Evolutionary conservation across 92 coral and sea anemone genomes (phyloP), one percentile per base, ranked within the genome.

Genomic region (Hydrozoanthus gracilis): DNA sequence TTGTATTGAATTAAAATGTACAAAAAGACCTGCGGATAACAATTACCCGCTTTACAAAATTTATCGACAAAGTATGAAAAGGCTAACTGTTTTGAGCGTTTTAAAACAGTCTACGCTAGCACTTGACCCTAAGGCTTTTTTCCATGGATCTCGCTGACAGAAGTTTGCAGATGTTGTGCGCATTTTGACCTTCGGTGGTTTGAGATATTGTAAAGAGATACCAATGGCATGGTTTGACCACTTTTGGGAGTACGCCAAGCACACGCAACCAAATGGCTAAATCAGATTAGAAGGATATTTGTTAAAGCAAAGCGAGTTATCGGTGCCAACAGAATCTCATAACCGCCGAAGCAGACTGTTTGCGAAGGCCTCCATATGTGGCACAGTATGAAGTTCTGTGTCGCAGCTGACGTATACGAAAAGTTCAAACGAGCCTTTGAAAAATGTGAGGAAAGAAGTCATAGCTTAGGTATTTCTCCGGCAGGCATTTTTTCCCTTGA

Each of bases 201-300:
- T 11, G 17, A 39, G 3, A 18, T 17, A 14, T 62, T 6, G 61
- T 35, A 80, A 80, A 46, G 9, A 13, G 74, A 80, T 58, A 64
- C 6, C 20, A 11, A 17, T 48, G 61, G 73, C 74, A 80, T 80
- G 10, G 61, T 18, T 27, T 18, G 16, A 35, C 85, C 85, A 80
- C 85, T 80, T 80, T 49, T 16, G 56, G 20, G 45, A 80, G 72
- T 51, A 65, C 55, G 85, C 74, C 85, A 4, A 70, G 35, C 75
- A 67, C 85, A 80, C 85, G 85, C 64, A 51, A 76, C 8, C 71
- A 12, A 79, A 79, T 27, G 55, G 18, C 48, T 35, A 58, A 78
- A 78, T 46, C 44, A 79, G 85, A 80, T 80, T 65, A 80, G 8
- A 6, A 61, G 48, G 73, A 80, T 80, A 80, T 44, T 27, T 60